A percentile compares a stretch with the other conserved stretches of the same genome.
phyloP scores from a whole-genome alignment of 2,113 vertebrate species.

The Periophthalmus modestus region DNA sequence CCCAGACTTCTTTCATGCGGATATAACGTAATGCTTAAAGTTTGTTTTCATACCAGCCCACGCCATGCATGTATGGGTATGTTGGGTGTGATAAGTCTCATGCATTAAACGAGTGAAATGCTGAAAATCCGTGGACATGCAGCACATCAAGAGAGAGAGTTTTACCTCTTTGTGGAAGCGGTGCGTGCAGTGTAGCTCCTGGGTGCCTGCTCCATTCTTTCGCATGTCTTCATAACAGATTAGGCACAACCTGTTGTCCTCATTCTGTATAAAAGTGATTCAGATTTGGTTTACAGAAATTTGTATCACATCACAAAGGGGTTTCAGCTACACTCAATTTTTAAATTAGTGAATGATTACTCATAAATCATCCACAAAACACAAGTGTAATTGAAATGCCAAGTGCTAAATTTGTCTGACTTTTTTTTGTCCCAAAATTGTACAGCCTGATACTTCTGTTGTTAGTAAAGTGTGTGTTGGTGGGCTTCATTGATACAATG shows the following conservation, averaged over 20 bases:
- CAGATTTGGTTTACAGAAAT: too few relatives aligned
- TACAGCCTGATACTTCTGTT: background rate
- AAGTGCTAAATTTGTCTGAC: too few relatives aligned
- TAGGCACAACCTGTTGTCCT: conserved; percentile 55
- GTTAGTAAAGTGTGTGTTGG: background rate
- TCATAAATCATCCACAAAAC: too few relatives aligned
- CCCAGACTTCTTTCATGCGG: conserved; percentile 20
- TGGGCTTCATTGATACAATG: too few relatives aligned
- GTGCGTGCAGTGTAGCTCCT: conserved; percentile 67
- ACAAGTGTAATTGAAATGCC: too few relatives aligned
- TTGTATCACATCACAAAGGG: too few relatives aligned
- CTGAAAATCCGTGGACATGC: conserved; percentile 10
- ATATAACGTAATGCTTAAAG: background rate
- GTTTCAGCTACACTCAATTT: too few relatives aligned
- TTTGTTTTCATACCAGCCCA: conserved; percentile 25
- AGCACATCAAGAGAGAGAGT: background rate
- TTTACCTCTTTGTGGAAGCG: conserved; percentile 76
- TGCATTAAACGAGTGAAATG: conserved; percentile 22
- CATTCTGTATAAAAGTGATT: conserved; percentile 41
- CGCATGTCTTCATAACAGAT: conserved; percentile 69
- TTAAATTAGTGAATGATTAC: too few relatives aligned
- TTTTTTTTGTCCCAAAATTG: too few relatives aligned
- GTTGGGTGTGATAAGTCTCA: conserved; percentile 30
- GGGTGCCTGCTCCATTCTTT: conserved; percentile 40
- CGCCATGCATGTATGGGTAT: conserved; percentile 31